These are phyloP conservation scores for Netelia fuscicornis DNA, from an alignment of 2,888 invertebrate species.

Conservation along the genomic window DNA sequence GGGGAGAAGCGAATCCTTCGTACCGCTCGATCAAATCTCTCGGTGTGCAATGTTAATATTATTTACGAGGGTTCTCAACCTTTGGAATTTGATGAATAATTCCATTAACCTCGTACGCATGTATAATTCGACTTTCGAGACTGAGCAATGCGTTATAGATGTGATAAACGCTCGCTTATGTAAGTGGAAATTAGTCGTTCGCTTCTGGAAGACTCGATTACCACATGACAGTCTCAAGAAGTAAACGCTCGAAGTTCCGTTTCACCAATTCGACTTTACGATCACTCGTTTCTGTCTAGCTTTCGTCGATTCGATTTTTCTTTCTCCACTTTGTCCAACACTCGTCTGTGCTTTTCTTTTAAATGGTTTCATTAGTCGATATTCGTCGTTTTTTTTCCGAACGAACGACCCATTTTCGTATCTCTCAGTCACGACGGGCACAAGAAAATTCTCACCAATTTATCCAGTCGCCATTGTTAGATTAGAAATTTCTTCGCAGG, in stretches of 20 bases:
- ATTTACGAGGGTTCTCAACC: constrained; percentile 36
- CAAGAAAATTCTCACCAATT: not conserved
- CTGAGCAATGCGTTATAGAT: not conserved
- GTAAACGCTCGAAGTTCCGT: constrained; percentile 4
- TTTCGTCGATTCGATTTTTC: constrained; percentile 10
- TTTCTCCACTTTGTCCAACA: not conserved
- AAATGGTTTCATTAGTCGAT: not conserved
- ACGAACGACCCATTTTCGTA: not conserved
- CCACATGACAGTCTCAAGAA: not conserved
- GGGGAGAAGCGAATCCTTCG: not conserved
- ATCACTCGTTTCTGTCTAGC: not conserved
- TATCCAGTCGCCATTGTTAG: not conserved
- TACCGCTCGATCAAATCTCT: not conserved
- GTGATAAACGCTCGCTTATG: not conserved
- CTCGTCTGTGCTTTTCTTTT: not conserved
- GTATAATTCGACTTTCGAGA: not conserved
- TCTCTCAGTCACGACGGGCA: not conserved
- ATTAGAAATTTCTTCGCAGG: not conserved
- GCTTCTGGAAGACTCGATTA: not conserved
- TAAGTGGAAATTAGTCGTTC: not conserved
- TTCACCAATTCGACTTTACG: constrained; percentile 20
- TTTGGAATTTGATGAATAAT: not conserved
- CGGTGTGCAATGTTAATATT: not conserved
- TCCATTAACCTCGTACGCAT: not conserved
- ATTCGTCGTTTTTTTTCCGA: not conserved